Conservation (phyloP, 64 coral and sea anemone species). For the Actinia equina region DNA sequence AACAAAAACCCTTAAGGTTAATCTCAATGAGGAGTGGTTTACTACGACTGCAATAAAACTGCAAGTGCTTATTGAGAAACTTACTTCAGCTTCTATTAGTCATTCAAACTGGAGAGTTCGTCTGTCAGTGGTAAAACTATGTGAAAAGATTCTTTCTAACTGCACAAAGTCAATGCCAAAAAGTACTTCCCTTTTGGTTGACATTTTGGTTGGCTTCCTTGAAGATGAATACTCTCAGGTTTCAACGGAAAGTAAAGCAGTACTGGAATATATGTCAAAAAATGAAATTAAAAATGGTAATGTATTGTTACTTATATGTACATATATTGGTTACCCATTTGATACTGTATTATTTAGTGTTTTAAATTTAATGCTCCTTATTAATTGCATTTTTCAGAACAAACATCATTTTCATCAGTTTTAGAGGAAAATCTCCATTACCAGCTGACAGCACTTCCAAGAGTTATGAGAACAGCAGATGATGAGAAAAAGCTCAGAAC, state of each 20-base stretch:
- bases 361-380: not conserved
- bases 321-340: no score
- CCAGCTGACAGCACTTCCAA: slow-evolving; percentile 50
- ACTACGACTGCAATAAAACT: slow-evolving; percentile 60
- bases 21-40: slow-evolving; percentile 52
- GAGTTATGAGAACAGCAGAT: slow-evolving; percentile 63
- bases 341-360: not conserved
- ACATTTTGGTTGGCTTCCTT: slow-evolving; percentile 64
- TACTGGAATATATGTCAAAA: not conserved
- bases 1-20: slow-evolving; percentile 33
- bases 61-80: slow-evolving; percentile 71
- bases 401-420: slow-evolving; percentile 43
- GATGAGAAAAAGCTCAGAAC: slow-evolving; percentile 65
- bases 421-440: slow-evolving; percentile 89
- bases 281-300: slow-evolving; percentile 56
- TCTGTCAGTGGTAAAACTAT: slow-evolving; percentile 55
- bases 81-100: slow-evolving; percentile 4
- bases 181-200: slow-evolving; percentile 53
- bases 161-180: slow-evolving; percentile 61
- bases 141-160: slow-evolving; percentile 57
- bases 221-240: slow-evolving; percentile 81
- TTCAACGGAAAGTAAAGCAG: slow-evolving; percentile 51
- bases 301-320: no score
- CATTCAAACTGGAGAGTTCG: slow-evolving; percentile 91
- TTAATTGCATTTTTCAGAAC: not conserved